Conservation (phyloP, 2,113 vertebrate species). For the Phocoena sinus region DNA sequence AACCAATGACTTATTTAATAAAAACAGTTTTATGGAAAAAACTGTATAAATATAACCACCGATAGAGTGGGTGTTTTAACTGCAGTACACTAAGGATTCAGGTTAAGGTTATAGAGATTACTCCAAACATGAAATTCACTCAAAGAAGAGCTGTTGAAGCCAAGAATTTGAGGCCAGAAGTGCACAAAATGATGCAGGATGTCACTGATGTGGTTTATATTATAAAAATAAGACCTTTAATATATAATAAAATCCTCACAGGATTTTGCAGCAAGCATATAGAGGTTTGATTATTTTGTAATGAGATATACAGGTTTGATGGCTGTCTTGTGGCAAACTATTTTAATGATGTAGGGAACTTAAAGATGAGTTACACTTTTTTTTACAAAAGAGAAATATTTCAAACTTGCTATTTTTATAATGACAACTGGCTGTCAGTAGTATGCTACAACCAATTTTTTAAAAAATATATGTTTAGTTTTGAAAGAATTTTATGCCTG, state of each 20-base stretch:
- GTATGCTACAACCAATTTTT: neutral
- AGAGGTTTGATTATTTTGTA: neutral
- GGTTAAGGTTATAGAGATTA: neutral
- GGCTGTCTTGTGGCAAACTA: neutral
- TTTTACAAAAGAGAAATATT: slow-evolving; percentile 6
- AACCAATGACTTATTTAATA: slow-evolving; percentile 57
- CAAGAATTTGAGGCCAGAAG: neutral
- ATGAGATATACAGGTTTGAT: neutral
- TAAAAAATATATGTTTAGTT: neutral
- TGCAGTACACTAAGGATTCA: neutral
- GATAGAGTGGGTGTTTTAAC: neutral
- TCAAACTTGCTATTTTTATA: neutral
- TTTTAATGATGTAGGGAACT: neutral
- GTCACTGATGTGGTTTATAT: neutral
- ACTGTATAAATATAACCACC: neutral
- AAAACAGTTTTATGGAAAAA: slow-evolving; percentile 55
- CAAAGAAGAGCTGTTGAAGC: neutral
- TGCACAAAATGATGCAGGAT: neutral
- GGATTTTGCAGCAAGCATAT: neutral
- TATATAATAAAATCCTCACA: neutral
- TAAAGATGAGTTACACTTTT: neutral
- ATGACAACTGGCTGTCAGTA: neutral
- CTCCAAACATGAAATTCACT: neutral
- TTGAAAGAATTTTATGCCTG: slow-evolving; percentile 8
- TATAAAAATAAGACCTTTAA: slow-evolving; percentile 31